Evolutionary conservation across 2,113 vertebrate species (phyloP).

Genomic region (Larimichthys crocea): DNA sequence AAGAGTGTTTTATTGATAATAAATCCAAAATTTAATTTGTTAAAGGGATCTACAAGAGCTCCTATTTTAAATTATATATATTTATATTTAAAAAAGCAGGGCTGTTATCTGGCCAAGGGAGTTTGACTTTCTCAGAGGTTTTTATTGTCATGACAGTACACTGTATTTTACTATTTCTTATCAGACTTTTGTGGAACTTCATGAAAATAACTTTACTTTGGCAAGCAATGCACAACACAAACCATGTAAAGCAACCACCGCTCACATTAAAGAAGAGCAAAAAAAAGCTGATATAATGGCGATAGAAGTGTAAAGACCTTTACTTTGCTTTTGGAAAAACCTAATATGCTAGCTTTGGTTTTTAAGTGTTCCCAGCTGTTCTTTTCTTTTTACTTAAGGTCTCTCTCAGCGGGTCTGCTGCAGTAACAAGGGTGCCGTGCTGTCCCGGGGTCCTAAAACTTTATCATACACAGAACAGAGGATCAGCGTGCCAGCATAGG

Average conservation of each 20-base stretch:
- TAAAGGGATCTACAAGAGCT: background rate
- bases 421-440: constrained; percentile 68
- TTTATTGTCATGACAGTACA: background rate
- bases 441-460: constrained; percentile 63
- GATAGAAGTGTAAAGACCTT: constrained; percentile 61
- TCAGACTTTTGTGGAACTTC: constrained; percentile 8
- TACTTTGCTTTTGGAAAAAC: constrained; percentile 67
- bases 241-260: constrained; percentile 34
- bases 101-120: background rate
- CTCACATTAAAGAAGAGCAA: constrained; percentile 6
- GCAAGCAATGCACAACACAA: constrained; percentile 42
- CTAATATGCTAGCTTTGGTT: constrained; percentile 62
- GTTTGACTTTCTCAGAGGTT: background rate
- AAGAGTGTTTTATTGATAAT: background rate
- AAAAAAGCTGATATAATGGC: constrained; percentile 29
- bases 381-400: constrained; percentile 55
- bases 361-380: constrained; percentile 76
- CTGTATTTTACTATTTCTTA: background rate
- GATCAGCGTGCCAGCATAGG: constrained; percentile 52
- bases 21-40: background rate
- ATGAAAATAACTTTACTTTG: constrained; percentile 39
- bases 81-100: background rate
- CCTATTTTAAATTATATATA: background rate
- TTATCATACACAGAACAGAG: constrained; percentile 53
- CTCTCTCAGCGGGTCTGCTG: constrained; percentile 56